These are phyloP conservation scores for Camponotus vicinus DNA, from an alignment of 1,140 invertebrate species.

Conservation along the genomic window DNA sequence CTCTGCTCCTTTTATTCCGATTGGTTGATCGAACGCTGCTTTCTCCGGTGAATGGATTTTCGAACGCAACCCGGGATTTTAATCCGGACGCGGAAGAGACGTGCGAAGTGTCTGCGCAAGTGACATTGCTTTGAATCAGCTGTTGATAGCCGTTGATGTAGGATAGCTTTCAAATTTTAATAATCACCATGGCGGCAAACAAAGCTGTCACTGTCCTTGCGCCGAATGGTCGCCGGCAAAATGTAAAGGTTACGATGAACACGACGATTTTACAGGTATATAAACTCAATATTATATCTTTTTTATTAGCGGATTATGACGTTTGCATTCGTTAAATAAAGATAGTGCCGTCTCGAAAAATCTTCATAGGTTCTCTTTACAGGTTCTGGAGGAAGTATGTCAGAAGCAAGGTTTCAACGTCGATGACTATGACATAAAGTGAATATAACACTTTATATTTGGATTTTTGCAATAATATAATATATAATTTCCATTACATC, in stretches of 20 bases:
- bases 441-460: conserved; percentile 58
- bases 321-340: neutral
- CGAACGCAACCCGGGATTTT: neutral
- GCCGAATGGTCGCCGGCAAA: conserved; percentile 90
- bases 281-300: neutral
- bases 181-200: conserved; percentile 77
- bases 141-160: conserved; percentile 6
- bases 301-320: neutral
- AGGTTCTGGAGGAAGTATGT: conserved; percentile 94
- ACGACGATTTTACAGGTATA: conserved; percentile 90
- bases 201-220: conserved; percentile 87
- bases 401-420: conserved; percentile 90
- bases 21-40: no score
- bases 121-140: conserved; percentile 44
- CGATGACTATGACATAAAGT: conserved; percentile 91
- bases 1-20: no score
- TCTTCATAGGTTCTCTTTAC: neutral
- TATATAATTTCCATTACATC: conserved; percentile 33
- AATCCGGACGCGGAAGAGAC: neutral
- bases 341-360: neutral
- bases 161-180: conserved; percentile 11
- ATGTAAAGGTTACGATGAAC: conserved; percentile 89
- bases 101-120: neutral
- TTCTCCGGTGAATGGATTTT: neutral
- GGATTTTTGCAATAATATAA: neutral